A percentile compares a stretch with the other conserved stretches of the same genome.
Conservation (phyloP, 2,113 vertebrate species). For the Callipepla squamata region DNA sequence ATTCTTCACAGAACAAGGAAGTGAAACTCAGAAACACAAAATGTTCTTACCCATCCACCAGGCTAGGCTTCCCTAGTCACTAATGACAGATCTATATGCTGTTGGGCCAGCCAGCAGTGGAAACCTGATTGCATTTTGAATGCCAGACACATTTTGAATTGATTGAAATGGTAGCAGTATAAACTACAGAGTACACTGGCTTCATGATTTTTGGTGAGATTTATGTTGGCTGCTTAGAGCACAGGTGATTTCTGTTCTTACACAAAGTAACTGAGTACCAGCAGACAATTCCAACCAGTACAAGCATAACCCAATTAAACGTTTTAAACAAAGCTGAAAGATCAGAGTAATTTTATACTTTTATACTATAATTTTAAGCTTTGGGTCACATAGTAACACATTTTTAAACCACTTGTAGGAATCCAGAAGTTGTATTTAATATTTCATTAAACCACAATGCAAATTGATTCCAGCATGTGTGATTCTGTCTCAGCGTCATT, state of each 20-base stretch:
- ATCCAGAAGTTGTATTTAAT: neutral
- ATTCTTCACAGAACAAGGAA: neutral
- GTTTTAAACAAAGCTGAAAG: constrained; percentile 15
- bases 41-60: neutral
- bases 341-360: neutral
- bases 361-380: neutral
- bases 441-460: neutral
- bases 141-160: neutral
- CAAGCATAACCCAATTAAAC: neutral
- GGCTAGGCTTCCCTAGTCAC: neutral
- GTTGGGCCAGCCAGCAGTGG: neutral
- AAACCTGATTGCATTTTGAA: neutral
- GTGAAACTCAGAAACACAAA: neutral
- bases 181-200: neutral
- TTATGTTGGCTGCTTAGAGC: neutral
- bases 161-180: neutral
- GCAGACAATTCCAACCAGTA: neutral
- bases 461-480: neutral
- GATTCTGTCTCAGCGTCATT: neutral
- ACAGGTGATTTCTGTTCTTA: neutral
- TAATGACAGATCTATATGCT: neutral
- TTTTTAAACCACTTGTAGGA: constrained; percentile 5
- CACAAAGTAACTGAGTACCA: neutral
- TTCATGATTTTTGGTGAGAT: neutral
- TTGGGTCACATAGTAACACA: neutral